These are phyloP conservation scores for Microcebus tavaratra DNA, from an alignment of 2,113 vertebrate genomes.

Conservation along the genomic window DNA sequence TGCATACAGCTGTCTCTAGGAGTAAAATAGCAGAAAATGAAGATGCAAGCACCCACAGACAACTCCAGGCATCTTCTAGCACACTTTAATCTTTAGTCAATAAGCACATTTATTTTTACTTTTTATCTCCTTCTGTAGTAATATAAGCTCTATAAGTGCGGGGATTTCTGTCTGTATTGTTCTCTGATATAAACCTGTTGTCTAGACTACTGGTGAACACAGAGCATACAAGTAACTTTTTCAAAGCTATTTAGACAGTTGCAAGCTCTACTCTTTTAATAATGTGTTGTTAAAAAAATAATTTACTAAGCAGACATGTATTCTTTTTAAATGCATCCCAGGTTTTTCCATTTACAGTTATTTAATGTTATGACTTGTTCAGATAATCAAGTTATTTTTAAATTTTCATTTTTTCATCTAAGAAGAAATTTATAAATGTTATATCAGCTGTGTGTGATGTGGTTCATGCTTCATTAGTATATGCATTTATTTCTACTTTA, in stretches of 20 bases:
- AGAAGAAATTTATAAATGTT: neutral
- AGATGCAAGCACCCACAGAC: neutral
- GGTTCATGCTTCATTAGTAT: neutral
- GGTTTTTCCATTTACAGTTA: neutral
- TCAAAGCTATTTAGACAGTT: neutral
- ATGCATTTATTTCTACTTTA: neutral
- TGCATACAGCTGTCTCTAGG: neutral
- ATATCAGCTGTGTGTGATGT: neutral
- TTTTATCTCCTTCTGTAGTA: neutral
- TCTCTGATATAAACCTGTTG: neutral
- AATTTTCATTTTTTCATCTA: neutral
- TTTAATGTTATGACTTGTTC: neutral
- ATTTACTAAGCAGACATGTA: neutral
- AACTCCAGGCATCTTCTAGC: neutral
- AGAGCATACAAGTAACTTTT: neutral
- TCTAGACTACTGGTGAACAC: neutral
- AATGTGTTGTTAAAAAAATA: neutral
- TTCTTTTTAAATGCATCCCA: neutral
- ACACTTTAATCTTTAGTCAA: neutral
- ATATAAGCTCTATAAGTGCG: neutral
- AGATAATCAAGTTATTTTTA: neutral
- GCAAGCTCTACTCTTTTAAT: neutral
- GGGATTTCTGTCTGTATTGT: neutral
- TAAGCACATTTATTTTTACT: neutral
- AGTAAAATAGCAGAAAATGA: neutral